Conservation (phyloP, 2,888 invertebrate species). For the Acanthoscelides obtectus region DNA sequence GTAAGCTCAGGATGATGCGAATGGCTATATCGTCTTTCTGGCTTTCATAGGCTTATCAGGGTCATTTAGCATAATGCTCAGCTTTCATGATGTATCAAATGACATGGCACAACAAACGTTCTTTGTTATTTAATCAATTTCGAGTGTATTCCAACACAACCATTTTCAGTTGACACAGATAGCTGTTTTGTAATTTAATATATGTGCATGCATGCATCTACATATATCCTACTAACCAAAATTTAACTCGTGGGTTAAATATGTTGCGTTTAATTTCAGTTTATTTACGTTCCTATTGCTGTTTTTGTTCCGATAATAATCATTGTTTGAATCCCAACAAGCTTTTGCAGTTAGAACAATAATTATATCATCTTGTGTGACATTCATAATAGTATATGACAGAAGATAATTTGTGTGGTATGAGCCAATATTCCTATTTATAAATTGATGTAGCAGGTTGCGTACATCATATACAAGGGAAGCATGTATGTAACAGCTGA, state of each 20-base stretch:
- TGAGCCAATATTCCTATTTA: too few relatives aligned
- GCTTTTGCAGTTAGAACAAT: neutral
- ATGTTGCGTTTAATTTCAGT: neutral
- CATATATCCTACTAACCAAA: neutral
- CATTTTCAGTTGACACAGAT: neutral
- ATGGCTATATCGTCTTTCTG: too few relatives aligned
- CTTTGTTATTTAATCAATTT: neutral
- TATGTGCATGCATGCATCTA: neutral
- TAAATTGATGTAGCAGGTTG: too few relatives aligned
- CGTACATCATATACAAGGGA: too few relatives aligned
- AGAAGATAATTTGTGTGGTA: too few relatives aligned
- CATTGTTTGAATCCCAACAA: neutral
- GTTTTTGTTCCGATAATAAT: neutral
- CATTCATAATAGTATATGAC: neutral
- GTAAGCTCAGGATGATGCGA: too few relatives aligned
- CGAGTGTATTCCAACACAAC: neutral
- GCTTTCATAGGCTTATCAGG: too few relatives aligned
- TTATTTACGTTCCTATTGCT: neutral
- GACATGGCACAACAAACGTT: neutral
- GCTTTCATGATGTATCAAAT: neutral
- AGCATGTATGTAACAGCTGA: too few relatives aligned
- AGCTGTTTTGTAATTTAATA: neutral
- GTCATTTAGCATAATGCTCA: neutral
- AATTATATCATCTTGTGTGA: neutral
- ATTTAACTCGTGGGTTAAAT: neutral